phyloP scores from a whole-genome alignment of 23 tunicate genomes.

The Aplidium turbinatum region DNA sequence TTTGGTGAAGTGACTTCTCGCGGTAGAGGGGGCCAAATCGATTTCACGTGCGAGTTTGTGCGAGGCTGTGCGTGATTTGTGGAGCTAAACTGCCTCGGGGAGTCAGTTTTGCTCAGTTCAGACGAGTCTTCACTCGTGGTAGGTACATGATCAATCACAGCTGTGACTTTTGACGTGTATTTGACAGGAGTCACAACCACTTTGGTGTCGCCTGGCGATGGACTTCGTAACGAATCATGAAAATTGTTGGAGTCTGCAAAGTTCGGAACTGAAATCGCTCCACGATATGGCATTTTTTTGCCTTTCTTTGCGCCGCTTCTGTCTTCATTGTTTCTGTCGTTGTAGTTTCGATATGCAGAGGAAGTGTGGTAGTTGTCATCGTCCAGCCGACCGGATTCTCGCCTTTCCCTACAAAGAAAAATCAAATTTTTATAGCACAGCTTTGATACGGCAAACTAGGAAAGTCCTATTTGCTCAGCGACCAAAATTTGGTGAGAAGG shows the following conservation, averaged over 20 bases:
- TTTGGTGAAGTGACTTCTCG: too few relatives aligned
- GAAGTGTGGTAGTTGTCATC: too few relatives aligned
- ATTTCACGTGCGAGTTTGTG: too few relatives aligned
- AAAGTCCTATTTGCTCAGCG: too few relatives aligned
- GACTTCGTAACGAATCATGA: not conserved
- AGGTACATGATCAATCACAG: constrained; percentile 47
- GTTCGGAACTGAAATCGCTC: constrained; percentile 34
- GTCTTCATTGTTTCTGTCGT: too few relatives aligned
- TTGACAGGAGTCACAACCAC: constrained; percentile 20
- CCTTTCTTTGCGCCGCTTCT: not conserved
- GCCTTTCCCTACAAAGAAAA: not conserved
- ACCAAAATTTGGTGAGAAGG: too few relatives aligned
- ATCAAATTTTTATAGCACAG: not conserved
- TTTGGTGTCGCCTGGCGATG: constrained; percentile 16
- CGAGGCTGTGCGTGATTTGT: too few relatives aligned
- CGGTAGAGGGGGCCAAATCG: too few relatives aligned
- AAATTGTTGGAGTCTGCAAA: not conserved
- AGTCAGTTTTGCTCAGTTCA: not conserved
- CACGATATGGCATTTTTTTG: constrained; percentile 32
- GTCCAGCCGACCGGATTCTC: too few relatives aligned
- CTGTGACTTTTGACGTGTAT: constrained; percentile 75
- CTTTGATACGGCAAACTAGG: too few relatives aligned
- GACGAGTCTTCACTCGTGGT: constrained; percentile 22
- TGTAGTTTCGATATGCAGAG: too few relatives aligned
- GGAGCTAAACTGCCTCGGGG: too few relatives aligned